phyloP scores from a whole-genome alignment of 2,113 vertebrate species.

The Nycticryphes semicollaris region DNA sequence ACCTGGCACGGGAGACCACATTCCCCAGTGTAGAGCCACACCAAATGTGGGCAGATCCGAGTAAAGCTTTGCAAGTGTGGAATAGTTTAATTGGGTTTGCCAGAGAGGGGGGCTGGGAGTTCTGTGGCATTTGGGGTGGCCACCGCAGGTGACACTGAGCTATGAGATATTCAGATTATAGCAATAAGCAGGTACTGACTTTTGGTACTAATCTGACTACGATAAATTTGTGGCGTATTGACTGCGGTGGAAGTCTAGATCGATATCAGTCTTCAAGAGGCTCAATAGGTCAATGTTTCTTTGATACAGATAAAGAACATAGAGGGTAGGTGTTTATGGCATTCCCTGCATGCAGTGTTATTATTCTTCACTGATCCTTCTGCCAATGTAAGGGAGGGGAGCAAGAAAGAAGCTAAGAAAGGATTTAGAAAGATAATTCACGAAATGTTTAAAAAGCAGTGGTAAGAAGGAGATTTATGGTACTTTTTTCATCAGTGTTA shows the following conservation, averaged over 20 bases:
- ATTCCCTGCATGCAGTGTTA: background rate
- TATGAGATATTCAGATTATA: background rate
- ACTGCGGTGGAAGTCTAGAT: background rate
- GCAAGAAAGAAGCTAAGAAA: background rate
- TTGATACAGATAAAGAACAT: constrained; percentile 21
- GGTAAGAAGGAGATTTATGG: background rate
- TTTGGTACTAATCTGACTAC: background rate
- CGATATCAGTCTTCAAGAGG: background rate
- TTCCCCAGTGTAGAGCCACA: background rate
- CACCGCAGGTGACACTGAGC: background rate
- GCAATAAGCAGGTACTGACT: background rate
- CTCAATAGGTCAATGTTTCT: constrained; percentile 27
- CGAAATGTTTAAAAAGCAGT: background rate
- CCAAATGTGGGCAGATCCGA: background rate
- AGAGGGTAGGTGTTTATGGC: background rate
- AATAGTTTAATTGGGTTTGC: background rate
- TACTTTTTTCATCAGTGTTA: background rate
- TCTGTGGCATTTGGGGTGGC: background rate
- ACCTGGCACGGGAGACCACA: background rate
- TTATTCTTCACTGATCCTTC: background rate
- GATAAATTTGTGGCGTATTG: background rate
- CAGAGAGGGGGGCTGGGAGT: background rate
- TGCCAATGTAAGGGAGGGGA: background rate
- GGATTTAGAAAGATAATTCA: background rate
- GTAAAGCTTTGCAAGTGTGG: background rate